Evolutionary conservation across 1,140 invertebrate species (phyloP), one percentile per base, ranked within the genome.

Genomic region (Tribolium castaneum): DNA sequence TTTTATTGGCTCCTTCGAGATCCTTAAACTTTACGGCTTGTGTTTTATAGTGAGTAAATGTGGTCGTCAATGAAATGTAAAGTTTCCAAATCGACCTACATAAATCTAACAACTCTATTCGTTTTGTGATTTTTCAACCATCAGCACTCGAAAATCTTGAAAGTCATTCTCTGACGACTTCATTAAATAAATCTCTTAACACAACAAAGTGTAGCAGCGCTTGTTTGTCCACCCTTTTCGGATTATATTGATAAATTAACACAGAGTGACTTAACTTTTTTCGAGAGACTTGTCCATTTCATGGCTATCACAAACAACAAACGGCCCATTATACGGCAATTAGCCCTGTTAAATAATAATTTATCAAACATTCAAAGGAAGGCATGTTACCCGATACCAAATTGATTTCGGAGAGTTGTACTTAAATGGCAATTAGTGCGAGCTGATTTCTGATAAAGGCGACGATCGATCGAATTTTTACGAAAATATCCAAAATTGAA

Each of bases 341-440:
- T 72, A 72, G 50, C 39, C 25, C 39, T 72, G 70, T 72, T 72
- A 72, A 72, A 72, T 72, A 72, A 51, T 72, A 72, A 72, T 72
- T 72, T 72, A 72, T 72, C 70, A 72, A 72, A 72, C 70, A 72
- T 72, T 72, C 70, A 72, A 50, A 72, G 70, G 70, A 72, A 25
- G 50, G 50, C 70, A 51, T 50, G 70, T 50, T 52, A 39, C 13
- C 59, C 25, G 59, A 66, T 66, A 66, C 12, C 6, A 66, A 66
- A 66, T 66, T 66, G 59, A 66, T 66, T 66, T 66, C 45, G n/a
- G 59, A 66, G 35, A 66, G 25, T 66, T 66, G 34, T 66, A 66
- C 59, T 66, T 66, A 66, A 66, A 66, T 66, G 59, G 59, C 59
- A 66, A 66, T 66, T 66, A 66, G 59, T 12, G 30, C 5, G 54